phyloP scores from a whole-genome alignment of 2,797 vertebrate genomes.

The Dendrocincla tyrannina region DNA sequence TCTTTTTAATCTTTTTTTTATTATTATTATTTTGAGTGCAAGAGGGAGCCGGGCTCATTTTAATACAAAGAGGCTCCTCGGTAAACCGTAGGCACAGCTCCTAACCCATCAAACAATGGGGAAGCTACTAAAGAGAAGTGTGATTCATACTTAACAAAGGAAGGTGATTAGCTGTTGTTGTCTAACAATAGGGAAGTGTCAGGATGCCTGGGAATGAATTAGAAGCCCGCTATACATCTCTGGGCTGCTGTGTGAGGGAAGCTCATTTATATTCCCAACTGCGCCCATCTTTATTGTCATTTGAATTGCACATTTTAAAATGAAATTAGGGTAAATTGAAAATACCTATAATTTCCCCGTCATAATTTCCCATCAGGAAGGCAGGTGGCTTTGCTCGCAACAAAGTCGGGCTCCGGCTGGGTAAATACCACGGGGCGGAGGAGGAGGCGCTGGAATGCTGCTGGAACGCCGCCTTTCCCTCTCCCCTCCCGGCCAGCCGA shows the following conservation, averaged over 20 bases:
- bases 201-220: slow-evolving; percentile 47
- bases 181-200: slow-evolving; percentile 53
- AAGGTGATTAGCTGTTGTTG: slow-evolving; percentile 64
- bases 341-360: slow-evolving; percentile 55
- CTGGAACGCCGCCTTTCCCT: background rate
- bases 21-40: background rate
- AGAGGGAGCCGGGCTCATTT: slow-evolving; percentile 9
- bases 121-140: slow-evolving; percentile 59
- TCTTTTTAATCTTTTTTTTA: background rate
- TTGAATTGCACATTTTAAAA: slow-evolving; percentile 59
- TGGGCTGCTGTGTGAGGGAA: background rate
- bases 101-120: slow-evolving; percentile 67
- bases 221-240: slow-evolving; percentile 31
- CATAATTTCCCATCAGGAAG: slow-evolving; percentile 37
- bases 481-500: background rate
- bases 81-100: slow-evolving; percentile 34
- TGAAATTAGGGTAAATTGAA: slow-evolving; percentile 51
- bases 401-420: background rate
- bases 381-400: slow-evolving; percentile 17
- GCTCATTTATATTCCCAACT: slow-evolving; percentile 44
- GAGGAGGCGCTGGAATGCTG: background rate
- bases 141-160: slow-evolving; percentile 55
- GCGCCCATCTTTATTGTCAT: slow-evolving; percentile 39
- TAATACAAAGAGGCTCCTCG: slow-evolving; percentile 41
- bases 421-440: background rate